Percentiles rank a stretch among this genome's conserved stretches.
Conservation (phyloP, 37 sponge, comb jelly and placozoan species). For the Petrosia ficiformis region DNA sequence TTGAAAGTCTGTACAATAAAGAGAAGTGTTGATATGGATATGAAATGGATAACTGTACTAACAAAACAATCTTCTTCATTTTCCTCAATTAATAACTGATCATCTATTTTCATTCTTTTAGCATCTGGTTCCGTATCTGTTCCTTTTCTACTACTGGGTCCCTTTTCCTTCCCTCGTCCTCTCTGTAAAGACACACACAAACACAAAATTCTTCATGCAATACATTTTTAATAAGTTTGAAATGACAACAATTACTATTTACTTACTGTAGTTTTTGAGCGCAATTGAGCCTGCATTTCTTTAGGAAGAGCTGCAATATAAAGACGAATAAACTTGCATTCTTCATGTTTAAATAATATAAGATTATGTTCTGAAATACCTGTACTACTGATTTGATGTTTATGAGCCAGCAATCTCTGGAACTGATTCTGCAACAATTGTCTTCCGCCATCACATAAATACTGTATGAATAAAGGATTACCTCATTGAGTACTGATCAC, state of each 20-base stretch:
- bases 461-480: conserved; percentile 20
- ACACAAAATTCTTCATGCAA: no score
- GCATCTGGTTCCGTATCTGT: neutral
- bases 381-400: conserved; percentile 1
- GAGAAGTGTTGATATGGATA: no score
- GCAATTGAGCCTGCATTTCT: neutral
- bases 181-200: no score
- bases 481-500: no score
- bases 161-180: neutral
- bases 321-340: no score
- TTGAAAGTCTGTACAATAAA: neutral
- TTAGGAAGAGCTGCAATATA: neutral
- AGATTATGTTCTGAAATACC: neutral
- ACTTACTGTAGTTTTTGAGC: neutral
- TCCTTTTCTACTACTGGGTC: neutral
- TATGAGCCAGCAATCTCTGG: conserved; percentile 22
- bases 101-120: neutral
- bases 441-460: conserved; percentile 52
- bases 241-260: no score
- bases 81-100: no score
- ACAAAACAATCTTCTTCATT: no score
- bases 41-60: no score
- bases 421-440: conserved; percentile 41
- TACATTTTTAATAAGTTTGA: no score
- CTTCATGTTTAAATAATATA: neutral